Base-by-base conservation (phyloP, 2,888 invertebrate species). In the Cordilura impudica region DNA sequence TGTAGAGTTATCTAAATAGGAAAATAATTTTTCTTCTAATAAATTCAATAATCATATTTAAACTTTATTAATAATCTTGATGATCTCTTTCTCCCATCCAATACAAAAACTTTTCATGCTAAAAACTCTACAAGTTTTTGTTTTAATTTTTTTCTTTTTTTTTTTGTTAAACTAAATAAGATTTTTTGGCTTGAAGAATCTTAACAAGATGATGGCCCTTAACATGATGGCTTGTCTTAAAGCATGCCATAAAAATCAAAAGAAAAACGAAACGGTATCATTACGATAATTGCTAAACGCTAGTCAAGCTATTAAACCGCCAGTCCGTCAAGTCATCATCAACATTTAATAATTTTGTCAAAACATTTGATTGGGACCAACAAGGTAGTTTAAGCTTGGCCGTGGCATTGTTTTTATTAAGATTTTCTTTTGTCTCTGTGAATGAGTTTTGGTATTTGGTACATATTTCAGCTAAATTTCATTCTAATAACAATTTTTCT, bases 221-320 rank as follows among this genome's bases (percentile, higher is more conserved):
- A 29, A 26, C 12, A 18, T 26, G 8, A 61, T 61, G 23, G 45
- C 18, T 58, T 26, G 60, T 16, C 60, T 45, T 45, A 16, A 47
- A 45, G 26, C 47, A 26, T 47, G 45, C 60, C n/a, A n/a, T n/a
- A 39, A 35, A 39, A 39, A 39, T n/a, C 35, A n/a, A 16, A 16
- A 23, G 29, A 61, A 45, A 61, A 45, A 18, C 45, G 16, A 47
- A 47, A 61, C 2, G 23, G 60, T 61, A 61, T 61, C 26, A 61
- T 61, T 61, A 61, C 60, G 47, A 61, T 47, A 29, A 47, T 58
- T 58, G 58, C 39, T 45, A 61, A 61, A 61, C 29, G 60, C 29
- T 45, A 61, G 45, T 26, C 45, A 45, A 47, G 6, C 54, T 10
- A 10, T 31, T 31, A 54, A 54, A 31, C 18, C 45, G 47, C n/a